Base-by-base conservation (phyloP, 1,140 invertebrate genomes). In the Drosophila triauraria region DNA sequence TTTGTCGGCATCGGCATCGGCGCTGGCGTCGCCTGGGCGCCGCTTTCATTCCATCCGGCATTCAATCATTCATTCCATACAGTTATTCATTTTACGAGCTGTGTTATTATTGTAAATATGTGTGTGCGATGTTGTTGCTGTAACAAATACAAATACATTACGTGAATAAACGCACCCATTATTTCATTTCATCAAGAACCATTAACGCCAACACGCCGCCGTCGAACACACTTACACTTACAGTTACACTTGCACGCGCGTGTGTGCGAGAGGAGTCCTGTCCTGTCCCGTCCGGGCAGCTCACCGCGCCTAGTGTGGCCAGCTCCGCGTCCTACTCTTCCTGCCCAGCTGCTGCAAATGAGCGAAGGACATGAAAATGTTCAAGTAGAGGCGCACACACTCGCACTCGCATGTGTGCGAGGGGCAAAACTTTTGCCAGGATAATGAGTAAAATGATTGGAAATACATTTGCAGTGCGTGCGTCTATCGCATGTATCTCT, bases 111-210 rank as follows among this genome's bases (percentile, higher is more conserved):
- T 88, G 84, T 88, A 88, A 90, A 88, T 88, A 88, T 90, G 68
- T 82, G 56, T 59, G 62, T 54, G 27, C 27, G 27, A 30, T 30
- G 58, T 42, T 79, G 76, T 59, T 69, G 83, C 81, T 90, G 82
- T 90, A 91, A 90, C 85, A 90, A 90, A 90, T 85, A 91, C 86
- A 90, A 90, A 90, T 90, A 90, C 85, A 90, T 90, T 90, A 90
- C 85, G 85, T 90, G 86, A 91, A 90, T 90, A 90, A 90, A 90
- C 85, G 85, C 85, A 91, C 85, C 85, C 85, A 91, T 90, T 90
- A 90, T 91, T 90, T 90, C 85, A 90, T 90, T 90, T 90, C 85
- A 90, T 88, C 85, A 88, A 88, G 85, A 88, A 90, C 85, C 86
- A 90, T 90, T 90, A 90, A 88, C 85, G 85, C 86, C 86, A 90